Conservation (phyloP, 2,888 invertebrate species). For the Xestobium rufovillosum region DNA sequence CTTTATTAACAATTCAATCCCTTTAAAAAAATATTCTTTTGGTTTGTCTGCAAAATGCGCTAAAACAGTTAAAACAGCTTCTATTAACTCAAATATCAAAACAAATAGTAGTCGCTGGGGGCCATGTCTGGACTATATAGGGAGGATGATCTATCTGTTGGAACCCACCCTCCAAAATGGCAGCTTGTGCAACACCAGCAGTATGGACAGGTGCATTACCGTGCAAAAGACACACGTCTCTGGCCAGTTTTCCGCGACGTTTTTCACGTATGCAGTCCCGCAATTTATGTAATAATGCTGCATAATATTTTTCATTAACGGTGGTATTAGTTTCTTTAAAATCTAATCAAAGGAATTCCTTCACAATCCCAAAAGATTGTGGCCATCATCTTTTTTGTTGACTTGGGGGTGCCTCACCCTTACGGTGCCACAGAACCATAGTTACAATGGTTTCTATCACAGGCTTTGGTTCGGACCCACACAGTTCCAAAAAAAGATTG, state of each 20-base stretch:
- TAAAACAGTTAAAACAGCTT: conserved; percentile 3
- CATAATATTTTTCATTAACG: no score
- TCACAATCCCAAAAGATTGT: conserved; percentile 2
- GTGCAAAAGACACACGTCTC: no score
- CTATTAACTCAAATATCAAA: background rate
- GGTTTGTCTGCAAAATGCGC: background rate
- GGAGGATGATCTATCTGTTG: conserved; percentile 14
- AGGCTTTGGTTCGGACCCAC: no score
- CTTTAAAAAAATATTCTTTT: background rate
- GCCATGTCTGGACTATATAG: conserved; percentile 17
- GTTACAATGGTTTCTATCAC: no score
- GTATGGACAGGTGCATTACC: conserved; percentile 14
- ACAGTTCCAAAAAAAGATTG: conserved; percentile 3
- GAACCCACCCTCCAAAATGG: conserved; percentile 13
- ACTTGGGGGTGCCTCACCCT: no score
- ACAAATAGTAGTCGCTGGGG: conserved; percentile 3
- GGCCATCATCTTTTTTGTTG: conserved; percentile 3
- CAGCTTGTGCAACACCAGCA: conserved; percentile 11
- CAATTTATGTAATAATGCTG: no score
- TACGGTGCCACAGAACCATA: no score
- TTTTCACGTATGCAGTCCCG: no score
- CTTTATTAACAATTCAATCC: conserved; percentile 1
- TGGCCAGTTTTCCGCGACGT: no score
- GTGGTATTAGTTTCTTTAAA: conserved; percentile 7
- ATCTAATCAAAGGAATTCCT: conserved; percentile 3